These are phyloP conservation scores for Tapirus indicus DNA, from an alignment of 2,797 vertebrate genomes.

Conservation along the genomic window DNA sequence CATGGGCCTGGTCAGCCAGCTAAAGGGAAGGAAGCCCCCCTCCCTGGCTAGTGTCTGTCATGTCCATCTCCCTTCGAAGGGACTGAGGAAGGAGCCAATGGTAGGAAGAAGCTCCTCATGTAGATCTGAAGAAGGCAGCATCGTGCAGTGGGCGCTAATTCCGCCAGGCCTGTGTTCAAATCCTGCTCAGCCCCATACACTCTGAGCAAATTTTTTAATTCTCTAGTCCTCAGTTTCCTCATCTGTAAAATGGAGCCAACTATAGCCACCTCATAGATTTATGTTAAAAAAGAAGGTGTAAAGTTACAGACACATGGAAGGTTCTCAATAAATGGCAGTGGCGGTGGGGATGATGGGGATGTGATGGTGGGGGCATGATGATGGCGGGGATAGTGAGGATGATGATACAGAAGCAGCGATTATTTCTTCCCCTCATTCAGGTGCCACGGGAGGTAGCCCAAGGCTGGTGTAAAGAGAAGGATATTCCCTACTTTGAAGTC, in stretches of 20 bases:
- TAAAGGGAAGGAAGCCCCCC: not conserved
- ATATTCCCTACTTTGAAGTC: slow-evolving; percentile 91
- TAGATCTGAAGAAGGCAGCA: not conserved
- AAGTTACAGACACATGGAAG: not conserved
- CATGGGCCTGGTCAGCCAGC: not conserved
- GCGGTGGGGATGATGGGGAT: fast-evolving
- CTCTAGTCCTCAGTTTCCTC: not conserved
- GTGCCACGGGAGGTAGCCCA: slow-evolving; percentile 86
- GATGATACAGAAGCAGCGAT: not conserved
- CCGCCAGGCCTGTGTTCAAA: not conserved
- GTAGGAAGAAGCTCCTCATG: not conserved
- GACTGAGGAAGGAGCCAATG: not conserved
- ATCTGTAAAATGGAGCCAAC: not conserved
- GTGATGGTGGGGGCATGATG: not conserved
- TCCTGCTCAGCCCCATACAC: not conserved
- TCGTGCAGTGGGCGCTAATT: not conserved
- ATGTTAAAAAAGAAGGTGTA: not conserved
- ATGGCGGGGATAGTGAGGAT: fast-evolving
- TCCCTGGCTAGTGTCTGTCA: not conserved
- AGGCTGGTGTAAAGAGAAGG: slow-evolving; percentile 89
- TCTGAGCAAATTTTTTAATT: not conserved
- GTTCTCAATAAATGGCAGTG: not conserved
- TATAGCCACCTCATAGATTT: not conserved
- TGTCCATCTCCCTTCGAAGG: not conserved
- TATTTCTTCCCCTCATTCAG: slow-evolving; percentile 70